A percentile compares a stretch with the other conserved stretches of the same genome.
Evolutionary conservation across 2,113 vertebrate species (phyloP).

Genomic region (Hippocampus mohnikei): DNA sequence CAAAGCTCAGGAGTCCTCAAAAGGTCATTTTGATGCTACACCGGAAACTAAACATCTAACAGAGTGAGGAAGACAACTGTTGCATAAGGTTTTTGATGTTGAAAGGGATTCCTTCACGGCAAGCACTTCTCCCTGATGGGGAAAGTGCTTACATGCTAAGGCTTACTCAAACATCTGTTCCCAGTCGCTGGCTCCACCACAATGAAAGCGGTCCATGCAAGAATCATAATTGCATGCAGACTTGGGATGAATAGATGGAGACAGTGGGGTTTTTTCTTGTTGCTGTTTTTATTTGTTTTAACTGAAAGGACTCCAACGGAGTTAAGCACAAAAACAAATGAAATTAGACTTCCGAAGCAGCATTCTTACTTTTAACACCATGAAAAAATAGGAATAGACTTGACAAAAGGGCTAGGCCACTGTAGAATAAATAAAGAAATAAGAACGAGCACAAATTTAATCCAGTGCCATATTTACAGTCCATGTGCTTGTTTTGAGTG

Average conservation of each 20-base stretch:
- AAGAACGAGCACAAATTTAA: not conserved
- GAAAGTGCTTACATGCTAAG: slow-evolving; percentile 60
- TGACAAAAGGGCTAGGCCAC: not conserved
- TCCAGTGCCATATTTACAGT: not conserved
- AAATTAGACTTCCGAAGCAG: slow-evolving; percentile 22
- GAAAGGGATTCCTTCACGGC: slow-evolving; percentile 52
- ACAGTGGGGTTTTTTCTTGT: not conserved
- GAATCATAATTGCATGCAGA: slow-evolving; percentile 62
- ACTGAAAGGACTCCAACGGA: slow-evolving; percentile 23
- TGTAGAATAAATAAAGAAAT: not conserved
- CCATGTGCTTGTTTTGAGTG: not conserved
- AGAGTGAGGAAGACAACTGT: slow-evolving; percentile 38
- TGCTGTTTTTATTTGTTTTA: slow-evolving; percentile 13
- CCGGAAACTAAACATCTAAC: slow-evolving; percentile 30
- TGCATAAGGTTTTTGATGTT: slow-evolving; percentile 36
- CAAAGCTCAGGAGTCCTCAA: slow-evolving; percentile 14
- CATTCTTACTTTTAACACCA: slow-evolving; percentile 23
- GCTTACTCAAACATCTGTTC: slow-evolving; percentile 62
- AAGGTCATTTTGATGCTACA: slow-evolving; percentile 55
- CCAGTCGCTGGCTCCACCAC: slow-evolving; percentile 52
- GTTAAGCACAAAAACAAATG: slow-evolving; percentile 12
- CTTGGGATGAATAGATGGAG: slow-evolving; percentile 23
- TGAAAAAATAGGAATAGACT: not conserved
- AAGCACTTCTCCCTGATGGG: slow-evolving; percentile 41
- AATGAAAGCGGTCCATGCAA: slow-evolving; percentile 58